Base-by-base conservation (phyloP, 2,888 invertebrate species). In the Scrobipalpa costella region DNA sequence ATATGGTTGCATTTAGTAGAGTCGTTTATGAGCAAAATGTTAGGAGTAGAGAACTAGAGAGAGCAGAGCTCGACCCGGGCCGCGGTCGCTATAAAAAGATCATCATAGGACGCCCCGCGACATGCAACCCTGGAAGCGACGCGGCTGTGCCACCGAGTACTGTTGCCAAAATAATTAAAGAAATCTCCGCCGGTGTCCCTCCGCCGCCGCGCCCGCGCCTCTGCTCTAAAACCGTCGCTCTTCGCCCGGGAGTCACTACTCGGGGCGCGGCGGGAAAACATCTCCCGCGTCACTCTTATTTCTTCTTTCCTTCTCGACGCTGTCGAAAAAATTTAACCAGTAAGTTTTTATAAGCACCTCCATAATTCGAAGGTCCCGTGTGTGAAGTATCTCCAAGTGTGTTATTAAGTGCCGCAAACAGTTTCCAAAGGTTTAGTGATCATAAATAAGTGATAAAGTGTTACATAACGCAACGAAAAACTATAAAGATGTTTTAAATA, bases 121-220 rank as follows among this genome's bases (percentile, higher is more conserved):
- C 87, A 85, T 85, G 90, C 90, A 91, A 92, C 92, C 91, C 91
- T 92, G 91, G 91, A 89, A 91, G 83, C 88, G 88, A 87, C 85
- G 87, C 88, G 85, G 81, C 90, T 87, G 86, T 90, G 90, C 92
- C 90, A 91, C 86, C 90, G 86, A 85, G 90, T 91, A 90, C 92
- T 92, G 92, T 93, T 95, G 94, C 94, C 94, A 94, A 95, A 95
- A 94, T 94, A 94, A 94, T 94, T 94, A 94, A 94, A 93, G 94
- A 93, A 94, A 94, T 93, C 93, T 92, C 92, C 92, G 91, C 84
- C 90, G 86, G 84, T 92, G 92, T 92, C 90, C 88, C 90, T 94
- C 92, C 93, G 92, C 92, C 93, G 92, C 81, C 78, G 92, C 93
- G 92, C 92, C 81, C 78, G 92, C 93, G 92, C 92, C 93, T 91